A percentile compares a stretch with the other conserved stretches of the same genome.
Conservation (phyloP, 2,797 vertebrate species). For the Otolemur crassicaudatus region DNA sequence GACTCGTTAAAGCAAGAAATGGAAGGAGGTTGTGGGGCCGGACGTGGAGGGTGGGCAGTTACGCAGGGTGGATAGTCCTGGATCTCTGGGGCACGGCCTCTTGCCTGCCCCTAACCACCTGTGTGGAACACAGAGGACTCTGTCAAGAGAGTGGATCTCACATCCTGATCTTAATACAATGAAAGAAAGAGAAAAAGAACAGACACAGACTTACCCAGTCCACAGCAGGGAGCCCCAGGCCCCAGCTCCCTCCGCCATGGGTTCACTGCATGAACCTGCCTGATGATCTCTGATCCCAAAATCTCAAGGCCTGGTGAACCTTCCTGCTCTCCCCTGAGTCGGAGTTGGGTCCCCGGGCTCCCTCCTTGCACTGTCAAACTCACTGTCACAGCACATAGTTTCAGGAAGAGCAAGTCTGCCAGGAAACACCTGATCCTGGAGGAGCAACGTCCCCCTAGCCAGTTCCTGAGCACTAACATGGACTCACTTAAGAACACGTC, state of each 20-base stretch:
- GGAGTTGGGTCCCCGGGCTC: rapidly evolving
- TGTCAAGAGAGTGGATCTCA: neutral
- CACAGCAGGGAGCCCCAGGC: neutral
- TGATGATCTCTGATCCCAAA: rapidly evolving
- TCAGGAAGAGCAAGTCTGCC: neutral
- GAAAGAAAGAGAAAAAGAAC: neutral
- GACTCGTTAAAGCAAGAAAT: rapidly evolving
- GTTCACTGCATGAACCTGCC: neutral
- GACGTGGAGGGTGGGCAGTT: rapidly evolving
- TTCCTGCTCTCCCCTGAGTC: neutral
- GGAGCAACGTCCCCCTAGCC: no score
- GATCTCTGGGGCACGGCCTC: rapidly evolving
- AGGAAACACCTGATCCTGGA: neutral
- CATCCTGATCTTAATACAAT: neutral
- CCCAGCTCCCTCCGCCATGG: rapidly evolving
- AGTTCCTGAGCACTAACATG: rapidly evolving
- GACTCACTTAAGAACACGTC: neutral
- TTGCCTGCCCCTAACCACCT: rapidly evolving
- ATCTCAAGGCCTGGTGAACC: rapidly evolving
- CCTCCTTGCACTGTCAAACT: rapidly evolving
- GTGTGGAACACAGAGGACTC: rapidly evolving
- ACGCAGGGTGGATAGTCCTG: rapidly evolving
- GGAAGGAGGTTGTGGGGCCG: rapidly evolving
- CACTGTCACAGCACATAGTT: rapidly evolving
- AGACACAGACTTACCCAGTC: rapidly evolving